These are phyloP conservation scores for Panagrolaimus sp. DNA, from an alignment of 1,140 invertebrate species.

Conservation along the genomic window DNA sequence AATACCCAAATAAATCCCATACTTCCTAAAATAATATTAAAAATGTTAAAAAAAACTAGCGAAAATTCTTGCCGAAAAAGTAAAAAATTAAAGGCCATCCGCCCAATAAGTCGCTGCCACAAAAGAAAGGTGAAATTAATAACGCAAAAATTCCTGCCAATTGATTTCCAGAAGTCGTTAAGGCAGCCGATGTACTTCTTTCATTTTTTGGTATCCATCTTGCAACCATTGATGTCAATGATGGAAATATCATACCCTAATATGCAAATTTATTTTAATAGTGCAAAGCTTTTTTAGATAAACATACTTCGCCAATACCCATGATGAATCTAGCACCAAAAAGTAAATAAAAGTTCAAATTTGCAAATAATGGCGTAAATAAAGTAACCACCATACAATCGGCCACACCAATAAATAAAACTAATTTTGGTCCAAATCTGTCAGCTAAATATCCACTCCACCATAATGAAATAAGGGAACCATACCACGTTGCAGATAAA, in stretches of 20 bases:
- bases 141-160: neutral
- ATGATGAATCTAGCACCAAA: slow-evolving; percentile 2
- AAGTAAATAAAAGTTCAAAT: neutral
- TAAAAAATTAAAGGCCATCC: slow-evolving; percentile 15
- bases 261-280: neutral
- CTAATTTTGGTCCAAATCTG: neutral
- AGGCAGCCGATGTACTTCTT: slow-evolving; percentile 5
- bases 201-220: slow-evolving; percentile 4
- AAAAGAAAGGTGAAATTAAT: neutral
- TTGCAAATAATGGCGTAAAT: neutral
- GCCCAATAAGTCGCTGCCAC: neutral
- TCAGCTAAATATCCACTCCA: slow-evolving; percentile 5
- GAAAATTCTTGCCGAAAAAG: neutral
- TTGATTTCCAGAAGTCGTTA: slow-evolving; percentile 11
- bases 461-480: neutral
- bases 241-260: slow-evolving; percentile 2
- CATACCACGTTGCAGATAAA: slow-evolving; percentile 10
- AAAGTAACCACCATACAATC: slow-evolving; percentile 2
- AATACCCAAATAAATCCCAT: neutral
- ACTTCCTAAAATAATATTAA: neutral
- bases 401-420: neutral
- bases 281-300: neutral
- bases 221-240: neutral
- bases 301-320: slow-evolving; percentile 6
- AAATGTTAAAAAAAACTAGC: too few species aligned